A percentile compares a stretch with the other conserved stretches of the same genome.
Conservation (phyloP, 2,797 vertebrate species). For the Morelia viridis region DNA sequence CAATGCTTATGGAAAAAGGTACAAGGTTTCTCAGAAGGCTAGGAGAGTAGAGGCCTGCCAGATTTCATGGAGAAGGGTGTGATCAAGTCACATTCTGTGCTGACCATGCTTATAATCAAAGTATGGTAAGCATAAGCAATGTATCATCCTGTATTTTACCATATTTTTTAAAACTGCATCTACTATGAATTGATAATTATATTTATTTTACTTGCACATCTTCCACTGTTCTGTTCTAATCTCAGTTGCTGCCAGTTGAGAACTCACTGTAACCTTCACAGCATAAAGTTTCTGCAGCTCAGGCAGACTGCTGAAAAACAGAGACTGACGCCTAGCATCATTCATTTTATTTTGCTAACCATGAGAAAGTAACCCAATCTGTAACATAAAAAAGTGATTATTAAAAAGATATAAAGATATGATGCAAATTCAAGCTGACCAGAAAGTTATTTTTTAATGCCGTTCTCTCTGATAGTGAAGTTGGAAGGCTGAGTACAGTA, state of each 20-base stretch:
- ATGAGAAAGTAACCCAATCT: slow-evolving; percentile 15
- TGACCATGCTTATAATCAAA: not conserved
- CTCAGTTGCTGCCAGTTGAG: slow-evolving; percentile 62
- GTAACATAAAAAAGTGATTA: slow-evolving; percentile 4
- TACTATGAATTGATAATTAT: not conserved
- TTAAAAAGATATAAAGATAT: not conserved
- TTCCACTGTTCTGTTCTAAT: slow-evolving; percentile 79
- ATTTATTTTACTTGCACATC: slow-evolving; percentile 81
- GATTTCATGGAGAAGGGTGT: not conserved
- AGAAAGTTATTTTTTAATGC: not conserved
- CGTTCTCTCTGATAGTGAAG: not conserved
- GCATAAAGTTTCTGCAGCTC: slow-evolving; percentile 78
- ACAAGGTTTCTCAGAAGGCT: not conserved
- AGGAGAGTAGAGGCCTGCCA: not conserved
- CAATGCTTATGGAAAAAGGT: not conserved
- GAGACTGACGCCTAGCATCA: slow-evolving; percentile 59
- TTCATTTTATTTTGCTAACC: slow-evolving; percentile 74
- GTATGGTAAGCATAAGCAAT: not conserved
- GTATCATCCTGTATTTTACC: not conserved
- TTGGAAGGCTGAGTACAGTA: not conserved
- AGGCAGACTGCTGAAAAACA: slow-evolving; percentile 82
- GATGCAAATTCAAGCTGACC: not conserved
- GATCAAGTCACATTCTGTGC: not conserved
- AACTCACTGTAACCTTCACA: slow-evolving; percentile 70
- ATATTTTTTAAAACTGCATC: not conserved